phyloP scores from a whole-genome alignment of 2,797 vertebrate species.

The Gymnothorax javanicus region DNA sequence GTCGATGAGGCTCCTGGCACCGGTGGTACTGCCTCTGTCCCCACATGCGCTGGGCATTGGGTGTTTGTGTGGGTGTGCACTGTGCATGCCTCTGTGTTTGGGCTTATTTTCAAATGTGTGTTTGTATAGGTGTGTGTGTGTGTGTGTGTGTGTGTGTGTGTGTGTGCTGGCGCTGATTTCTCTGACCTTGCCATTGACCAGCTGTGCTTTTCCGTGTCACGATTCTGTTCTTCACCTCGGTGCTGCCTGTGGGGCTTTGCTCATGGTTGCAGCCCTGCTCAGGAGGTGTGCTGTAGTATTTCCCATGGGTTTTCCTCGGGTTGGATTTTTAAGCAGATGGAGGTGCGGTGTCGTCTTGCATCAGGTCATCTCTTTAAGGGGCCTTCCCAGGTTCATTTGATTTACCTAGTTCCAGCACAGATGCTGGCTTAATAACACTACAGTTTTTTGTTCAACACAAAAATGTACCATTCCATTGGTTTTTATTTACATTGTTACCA shows the following conservation, averaged over 20 bases:
- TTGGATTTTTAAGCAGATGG: background rate
- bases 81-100: background rate
- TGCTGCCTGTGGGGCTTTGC: background rate
- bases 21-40: background rate
- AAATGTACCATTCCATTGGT: too few species aligned
- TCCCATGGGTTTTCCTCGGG: background rate
- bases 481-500: too few species aligned
- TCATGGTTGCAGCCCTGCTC: background rate
- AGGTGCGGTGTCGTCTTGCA: background rate
- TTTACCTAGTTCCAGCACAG: too few species aligned
- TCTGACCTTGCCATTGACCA: background rate
- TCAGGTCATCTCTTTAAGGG: too few species aligned
- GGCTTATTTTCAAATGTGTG: conserved; percentile 4
- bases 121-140: background rate
- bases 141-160: background rate
- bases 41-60: background rate
- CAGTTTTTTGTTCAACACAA: too few species aligned
- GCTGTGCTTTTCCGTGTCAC: background rate
- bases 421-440: too few species aligned
- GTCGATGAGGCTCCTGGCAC: background rate
- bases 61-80: too few species aligned
- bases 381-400: too few species aligned
- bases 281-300: background rate
- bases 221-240: background rate
- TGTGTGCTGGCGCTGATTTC: background rate